A percentile compares a stretch with the other conserved stretches of the same genome.
These are phyloP conservation scores for Euglossa dilemma DNA, from an alignment of 1,140 invertebrate species.

Conservation along the genomic window DNA sequence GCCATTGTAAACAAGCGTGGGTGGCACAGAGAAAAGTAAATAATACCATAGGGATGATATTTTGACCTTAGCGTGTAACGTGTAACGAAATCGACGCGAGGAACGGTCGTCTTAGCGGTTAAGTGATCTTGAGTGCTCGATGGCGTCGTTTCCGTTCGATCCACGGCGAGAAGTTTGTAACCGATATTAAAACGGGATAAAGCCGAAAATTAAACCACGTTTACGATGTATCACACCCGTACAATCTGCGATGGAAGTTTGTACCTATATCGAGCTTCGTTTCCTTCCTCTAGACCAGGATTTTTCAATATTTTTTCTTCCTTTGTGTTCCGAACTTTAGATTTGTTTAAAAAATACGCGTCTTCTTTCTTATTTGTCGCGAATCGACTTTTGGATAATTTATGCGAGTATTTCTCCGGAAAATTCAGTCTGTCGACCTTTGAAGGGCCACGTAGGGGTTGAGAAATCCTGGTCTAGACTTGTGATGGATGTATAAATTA, in stretches of 20 bases:
- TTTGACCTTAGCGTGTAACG: slow-evolving; percentile 74
- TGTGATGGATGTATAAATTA: no score
- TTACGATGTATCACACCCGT: background rate
- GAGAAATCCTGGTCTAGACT: no score
- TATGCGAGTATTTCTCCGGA: no score
- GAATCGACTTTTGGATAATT: no score
- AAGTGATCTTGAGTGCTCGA: slow-evolving; percentile 65
- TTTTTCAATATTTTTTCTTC: no score
- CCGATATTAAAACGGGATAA: slow-evolving; percentile 13
- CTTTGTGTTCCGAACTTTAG: no score
- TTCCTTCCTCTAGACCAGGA: background rate
- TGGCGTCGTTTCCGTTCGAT: slow-evolving; percentile 63
- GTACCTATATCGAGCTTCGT: background rate
- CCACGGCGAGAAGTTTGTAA: background rate
- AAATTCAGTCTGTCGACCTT: no score
- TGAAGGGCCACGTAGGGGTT: no score
- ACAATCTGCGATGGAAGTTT: slow-evolving; percentile 3
- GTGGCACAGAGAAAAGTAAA: slow-evolving; percentile 66
- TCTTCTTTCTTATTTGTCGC: no score
- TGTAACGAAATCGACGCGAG: slow-evolving; percentile 69
- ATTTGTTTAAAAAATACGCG: no score
- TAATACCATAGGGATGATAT: slow-evolving; percentile 72
- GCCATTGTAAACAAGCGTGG: slow-evolving; percentile 33
- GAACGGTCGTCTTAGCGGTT: slow-evolving; percentile 54
- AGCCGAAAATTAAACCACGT: background rate